These are phyloP conservation scores for Leptopilina boulardi DNA, from an alignment of 1,140 invertebrate species.

Conservation along the genomic window DNA sequence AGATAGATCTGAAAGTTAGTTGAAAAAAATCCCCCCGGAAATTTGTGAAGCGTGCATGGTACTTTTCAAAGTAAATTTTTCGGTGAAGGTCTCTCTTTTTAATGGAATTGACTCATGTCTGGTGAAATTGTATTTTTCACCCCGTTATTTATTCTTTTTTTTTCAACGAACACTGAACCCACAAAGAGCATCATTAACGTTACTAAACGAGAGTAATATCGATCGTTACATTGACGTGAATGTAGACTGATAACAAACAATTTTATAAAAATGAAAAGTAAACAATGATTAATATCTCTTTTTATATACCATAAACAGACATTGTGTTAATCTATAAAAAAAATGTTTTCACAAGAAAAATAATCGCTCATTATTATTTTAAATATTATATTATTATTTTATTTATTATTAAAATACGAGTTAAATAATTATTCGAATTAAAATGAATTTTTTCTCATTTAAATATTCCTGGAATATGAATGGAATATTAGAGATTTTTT, in stretches of 20 bases:
- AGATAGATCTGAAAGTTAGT: slow-evolving; percentile 12
- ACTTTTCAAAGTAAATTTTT: slow-evolving; percentile 17
- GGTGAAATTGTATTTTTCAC: slow-evolving; percentile 20
- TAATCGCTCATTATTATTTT: no score
- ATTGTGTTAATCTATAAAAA: neutral
- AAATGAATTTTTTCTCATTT: no score
- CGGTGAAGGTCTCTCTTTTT: neutral
- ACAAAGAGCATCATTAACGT: slow-evolving; percentile 19
- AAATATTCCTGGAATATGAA: no score
- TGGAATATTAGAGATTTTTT: no score
- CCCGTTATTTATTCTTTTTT: neutral
- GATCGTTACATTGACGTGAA: neutral
- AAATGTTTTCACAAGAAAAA: no score
- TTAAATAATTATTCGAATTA: no score
- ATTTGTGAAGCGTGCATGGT: neutral
- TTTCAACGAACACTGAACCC: neutral
- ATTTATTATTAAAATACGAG: no score
- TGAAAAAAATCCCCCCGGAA: neutral
- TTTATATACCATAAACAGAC: neutral
- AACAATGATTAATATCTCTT: neutral
- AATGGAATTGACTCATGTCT: slow-evolving; percentile 25
- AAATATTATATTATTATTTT: no score
- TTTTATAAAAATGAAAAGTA: slow-evolving; percentile 4
- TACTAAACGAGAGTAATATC: slow-evolving; percentile 1
- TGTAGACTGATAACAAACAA: slow-evolving; percentile 15